A percentile compares a stretch with the other conserved stretches of the same genome.
Evolutionary conservation across 2,888 invertebrate species (phyloP).

Genomic region (Chironomus tentans): DNA sequence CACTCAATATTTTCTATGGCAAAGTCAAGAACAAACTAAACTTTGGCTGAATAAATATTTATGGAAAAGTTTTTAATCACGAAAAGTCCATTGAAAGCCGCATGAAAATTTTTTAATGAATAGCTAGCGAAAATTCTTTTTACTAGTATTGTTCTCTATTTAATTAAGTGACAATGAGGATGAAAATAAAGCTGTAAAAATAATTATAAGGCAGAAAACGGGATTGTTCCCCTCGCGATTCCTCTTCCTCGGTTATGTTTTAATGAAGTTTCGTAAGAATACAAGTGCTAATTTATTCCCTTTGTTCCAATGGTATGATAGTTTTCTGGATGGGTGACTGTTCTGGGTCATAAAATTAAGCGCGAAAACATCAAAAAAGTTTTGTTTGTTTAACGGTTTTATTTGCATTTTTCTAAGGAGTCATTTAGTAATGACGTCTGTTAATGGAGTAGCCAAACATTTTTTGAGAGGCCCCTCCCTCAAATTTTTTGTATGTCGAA

Average conservation of each 20-base stretch:
- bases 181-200: background rate
- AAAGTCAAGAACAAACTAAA: background rate
- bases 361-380: too few relatives aligned
- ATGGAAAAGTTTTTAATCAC: background rate
- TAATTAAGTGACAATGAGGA: constrained; percentile 3
- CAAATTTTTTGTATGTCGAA: too few relatives aligned
- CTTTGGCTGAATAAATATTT: background rate
- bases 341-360: too few relatives aligned
- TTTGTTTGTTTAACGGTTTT: too few relatives aligned
- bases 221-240: background rate
- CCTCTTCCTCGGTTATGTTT: background rate
- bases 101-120: background rate
- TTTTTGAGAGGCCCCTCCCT: too few relatives aligned
- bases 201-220: background rate
- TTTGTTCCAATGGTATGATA: too few relatives aligned
- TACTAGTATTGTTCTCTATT: background rate
- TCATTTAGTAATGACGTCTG: too few relatives aligned
- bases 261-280: background rate
- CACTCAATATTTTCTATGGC: too few relatives aligned
- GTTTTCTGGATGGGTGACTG: too few relatives aligned
- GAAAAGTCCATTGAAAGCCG: background rate
- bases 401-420: too few relatives aligned
- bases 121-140: background rate
- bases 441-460: too few relatives aligned
- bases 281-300: too few relatives aligned